Evolutionary conservation across 2,113 vertebrate species (phyloP).

Genomic region (Euleptes europaea): DNA sequence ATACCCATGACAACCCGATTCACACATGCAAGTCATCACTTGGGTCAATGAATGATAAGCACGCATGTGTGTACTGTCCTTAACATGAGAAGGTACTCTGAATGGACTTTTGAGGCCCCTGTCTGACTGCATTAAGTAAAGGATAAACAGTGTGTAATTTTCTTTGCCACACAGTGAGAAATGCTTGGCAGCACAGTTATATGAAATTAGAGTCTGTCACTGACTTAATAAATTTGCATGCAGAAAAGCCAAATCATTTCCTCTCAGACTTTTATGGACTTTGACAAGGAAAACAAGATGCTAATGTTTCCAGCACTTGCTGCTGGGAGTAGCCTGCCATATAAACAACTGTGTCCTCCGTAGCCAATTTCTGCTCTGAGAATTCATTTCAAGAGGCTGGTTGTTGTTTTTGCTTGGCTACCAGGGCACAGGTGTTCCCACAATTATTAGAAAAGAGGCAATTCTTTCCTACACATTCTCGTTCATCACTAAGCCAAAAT

Average conservation of each 20-base stretch:
- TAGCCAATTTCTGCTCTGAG: constrained; percentile 29
- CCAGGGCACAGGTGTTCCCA: background rate
- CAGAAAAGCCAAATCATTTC: constrained; percentile 47
- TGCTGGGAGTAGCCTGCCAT: constrained; percentile 17
- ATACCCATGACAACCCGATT: background rate
- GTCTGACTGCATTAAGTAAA: constrained; percentile 15
- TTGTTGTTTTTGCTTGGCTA: background rate
- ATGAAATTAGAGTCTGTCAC: constrained; percentile 51
- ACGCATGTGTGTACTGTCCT: background rate
- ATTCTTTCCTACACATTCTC: background rate
- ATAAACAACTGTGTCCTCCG: constrained; percentile 8
- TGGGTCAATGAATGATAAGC: background rate
- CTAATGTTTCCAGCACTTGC: constrained; percentile 29
- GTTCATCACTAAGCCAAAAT: background rate
- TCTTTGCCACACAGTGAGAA: constrained; percentile 34
- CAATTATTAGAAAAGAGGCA: background rate
- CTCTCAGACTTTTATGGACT: constrained; percentile 37
- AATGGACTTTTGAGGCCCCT: background rate
- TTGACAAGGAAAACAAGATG: constrained; percentile 56
- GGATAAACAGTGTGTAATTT: constrained; percentile 7
- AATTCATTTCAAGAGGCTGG: background rate
- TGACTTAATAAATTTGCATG: constrained; percentile 45
- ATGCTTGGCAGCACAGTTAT: constrained; percentile 41
- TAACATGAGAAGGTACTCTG: background rate
- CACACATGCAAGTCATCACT: no score